These are phyloP conservation scores for Oithona nana DNA, from an alignment of 2,888 invertebrate species.

Conservation along the genomic window DNA sequence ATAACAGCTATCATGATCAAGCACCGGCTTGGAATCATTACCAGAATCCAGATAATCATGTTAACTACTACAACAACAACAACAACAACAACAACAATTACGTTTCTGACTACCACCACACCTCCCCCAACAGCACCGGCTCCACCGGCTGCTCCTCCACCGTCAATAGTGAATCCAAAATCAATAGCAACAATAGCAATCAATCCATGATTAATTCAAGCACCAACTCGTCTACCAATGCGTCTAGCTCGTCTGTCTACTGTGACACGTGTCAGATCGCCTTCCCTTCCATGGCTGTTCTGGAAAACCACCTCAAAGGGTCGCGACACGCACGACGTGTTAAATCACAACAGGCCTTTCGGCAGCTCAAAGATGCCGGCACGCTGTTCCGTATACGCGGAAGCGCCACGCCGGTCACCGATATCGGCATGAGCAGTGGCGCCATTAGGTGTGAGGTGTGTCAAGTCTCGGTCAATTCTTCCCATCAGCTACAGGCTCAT, in stretches of 20 bases:
- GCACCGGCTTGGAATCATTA: too few relatives aligned
- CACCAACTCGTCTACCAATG: too few relatives aligned
- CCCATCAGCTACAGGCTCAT: conserved; percentile 17
- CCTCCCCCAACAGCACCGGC: neutral
- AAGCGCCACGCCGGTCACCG: neutral
- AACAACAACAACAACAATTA: neutral
- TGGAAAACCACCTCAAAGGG: conserved; percentile 13
- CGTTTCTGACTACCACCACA: neutral
- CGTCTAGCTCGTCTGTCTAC: too few relatives aligned
- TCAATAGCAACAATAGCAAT: neutral
- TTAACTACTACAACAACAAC: neutral
- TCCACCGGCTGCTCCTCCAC: neutral
- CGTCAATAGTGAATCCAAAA: neutral
- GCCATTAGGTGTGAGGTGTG: conserved; percentile 17
- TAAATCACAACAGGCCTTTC: conserved; percentile 1
- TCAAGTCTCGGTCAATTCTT: conserved; percentile 17
- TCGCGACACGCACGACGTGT: conserved; percentile 6
- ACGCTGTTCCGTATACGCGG: neutral
- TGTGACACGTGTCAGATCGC: conserved; percentile 9
- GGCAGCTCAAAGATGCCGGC: conserved; percentile 3
- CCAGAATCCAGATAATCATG: too few relatives aligned
- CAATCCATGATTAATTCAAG: neutral
- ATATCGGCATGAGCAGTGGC: neutral
- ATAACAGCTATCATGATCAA: neutral
- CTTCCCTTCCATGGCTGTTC: conserved; percentile 9